phyloP scores from a whole-genome alignment of 2,888 invertebrate genomes.

The Heteromyza rotundicornis region DNA sequence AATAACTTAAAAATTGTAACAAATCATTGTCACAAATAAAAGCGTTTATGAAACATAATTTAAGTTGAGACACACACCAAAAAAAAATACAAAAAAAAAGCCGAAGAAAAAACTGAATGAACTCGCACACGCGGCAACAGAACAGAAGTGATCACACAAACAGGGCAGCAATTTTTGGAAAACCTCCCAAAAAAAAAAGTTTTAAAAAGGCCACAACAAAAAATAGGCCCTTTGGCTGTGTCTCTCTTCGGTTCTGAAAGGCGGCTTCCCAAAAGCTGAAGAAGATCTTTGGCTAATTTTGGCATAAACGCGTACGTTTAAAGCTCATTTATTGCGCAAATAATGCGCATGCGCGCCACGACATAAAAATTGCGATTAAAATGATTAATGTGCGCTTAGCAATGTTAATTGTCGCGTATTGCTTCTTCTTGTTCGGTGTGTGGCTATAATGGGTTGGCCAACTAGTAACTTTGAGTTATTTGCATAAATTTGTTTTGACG shows the following conservation, averaged over 20 bases:
- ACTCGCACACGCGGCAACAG: constrained; percentile 22
- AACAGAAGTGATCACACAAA: constrained; percentile 6
- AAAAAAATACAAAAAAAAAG: constrained; percentile 23
- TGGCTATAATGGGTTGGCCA: neutral
- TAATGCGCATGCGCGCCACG: constrained; percentile 41
- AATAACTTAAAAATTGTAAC: constrained; percentile 54
- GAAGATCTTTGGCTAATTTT: constrained; percentile 36
- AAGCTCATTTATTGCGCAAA: constrained; percentile 53
- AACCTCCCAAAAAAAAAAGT: neutral
- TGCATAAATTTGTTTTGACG: constrained; percentile 60
- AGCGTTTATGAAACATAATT: constrained; percentile 60
- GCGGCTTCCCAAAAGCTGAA: neutral
- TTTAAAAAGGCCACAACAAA: too few species aligned
- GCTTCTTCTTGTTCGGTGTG: neutral
- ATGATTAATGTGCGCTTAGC: constrained; percentile 58
- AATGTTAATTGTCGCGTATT: constrained; percentile 56
- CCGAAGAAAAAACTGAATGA: constrained; percentile 5
- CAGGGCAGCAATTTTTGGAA: too few species aligned
- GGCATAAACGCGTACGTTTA: constrained; percentile 49
- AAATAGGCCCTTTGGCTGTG: too few species aligned
- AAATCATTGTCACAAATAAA: constrained; percentile 58
- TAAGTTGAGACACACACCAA: constrained; percentile 34
- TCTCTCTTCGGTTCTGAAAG: too few species aligned
- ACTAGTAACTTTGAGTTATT: constrained; percentile 34
- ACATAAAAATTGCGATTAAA: constrained; percentile 60